phyloP scores from a whole-genome alignment of 2,113 vertebrate genomes.

The Myanophis thanlyinensis region DNA sequence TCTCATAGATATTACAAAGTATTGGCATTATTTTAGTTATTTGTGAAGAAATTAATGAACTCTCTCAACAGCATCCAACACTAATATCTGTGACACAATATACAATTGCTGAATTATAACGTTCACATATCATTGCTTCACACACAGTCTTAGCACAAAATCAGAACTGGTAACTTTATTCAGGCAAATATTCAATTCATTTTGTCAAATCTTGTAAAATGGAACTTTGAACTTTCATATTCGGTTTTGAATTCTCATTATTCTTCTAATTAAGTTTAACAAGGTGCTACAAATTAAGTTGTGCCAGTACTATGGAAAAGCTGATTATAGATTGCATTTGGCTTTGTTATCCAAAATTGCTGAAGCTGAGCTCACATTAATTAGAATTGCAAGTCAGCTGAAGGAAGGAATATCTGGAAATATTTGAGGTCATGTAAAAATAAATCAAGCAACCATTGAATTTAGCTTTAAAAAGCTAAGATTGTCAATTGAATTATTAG shows the following conservation, averaged over 20 bases:
- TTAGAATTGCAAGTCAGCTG: neutral
- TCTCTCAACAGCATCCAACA: neutral
- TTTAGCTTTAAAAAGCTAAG: neutral
- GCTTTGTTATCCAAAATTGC: neutral
- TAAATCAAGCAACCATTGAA: neutral
- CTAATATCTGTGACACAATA: neutral
- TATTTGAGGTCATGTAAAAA: neutral
- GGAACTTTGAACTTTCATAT: neutral
- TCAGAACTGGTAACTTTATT: neutral
- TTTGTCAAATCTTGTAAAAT: neutral
- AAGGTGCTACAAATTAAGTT: neutral
- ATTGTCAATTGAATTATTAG: neutral
- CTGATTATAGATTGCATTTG: neutral
- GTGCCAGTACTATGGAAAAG: neutral
- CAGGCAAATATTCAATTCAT: neutral
- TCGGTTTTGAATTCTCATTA: neutral
- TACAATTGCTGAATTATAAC: slow-evolving; percentile 1
- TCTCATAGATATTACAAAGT: neutral
- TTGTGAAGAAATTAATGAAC: slow-evolving; percentile 4
- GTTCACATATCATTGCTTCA: neutral
- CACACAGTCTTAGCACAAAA: neutral
- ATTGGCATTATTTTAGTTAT: neutral
- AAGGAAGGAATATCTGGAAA: neutral
- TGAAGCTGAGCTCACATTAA: neutral
- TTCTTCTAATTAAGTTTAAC: neutral